These are phyloP conservation scores for Porites lutea DNA, from an alignment of 64 coral and sea anemone species.

Conservation along the genomic window DNA sequence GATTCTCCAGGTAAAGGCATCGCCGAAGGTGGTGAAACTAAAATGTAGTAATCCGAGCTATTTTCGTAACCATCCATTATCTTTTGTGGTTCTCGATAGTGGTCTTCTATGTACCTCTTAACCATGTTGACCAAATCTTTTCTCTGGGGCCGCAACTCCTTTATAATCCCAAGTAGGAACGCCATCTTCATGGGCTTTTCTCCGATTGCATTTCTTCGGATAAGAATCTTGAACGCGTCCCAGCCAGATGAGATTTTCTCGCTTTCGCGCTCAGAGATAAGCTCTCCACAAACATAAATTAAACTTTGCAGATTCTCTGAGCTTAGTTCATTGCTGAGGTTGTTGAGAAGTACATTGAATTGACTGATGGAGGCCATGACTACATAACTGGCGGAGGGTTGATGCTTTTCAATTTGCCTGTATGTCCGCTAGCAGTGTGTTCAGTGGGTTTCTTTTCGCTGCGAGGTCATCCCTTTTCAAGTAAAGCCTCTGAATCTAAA, in stretches of 20 bases:
- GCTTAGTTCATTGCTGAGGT: conserved; percentile 76
- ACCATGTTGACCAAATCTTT: conserved; percentile 71
- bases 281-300: conserved; percentile 43
- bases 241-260: conserved; percentile 53
- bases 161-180: conserved; percentile 57
- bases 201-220: conserved; percentile 58
- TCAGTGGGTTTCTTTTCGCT: no score
- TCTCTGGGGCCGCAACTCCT: conserved; percentile 53
- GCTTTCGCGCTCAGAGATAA: conserved; percentile 22
- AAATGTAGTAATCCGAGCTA: neutral
- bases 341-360: conserved; percentile 70
- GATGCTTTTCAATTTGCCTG: no score
- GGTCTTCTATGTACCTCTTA: conserved; percentile 32
- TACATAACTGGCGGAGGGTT: no score
- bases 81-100: conserved; percentile 1
- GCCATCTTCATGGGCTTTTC: conserved; percentile 51
- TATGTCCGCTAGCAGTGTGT: no score
- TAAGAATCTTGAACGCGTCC: conserved; percentile 64
- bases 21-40: no score
- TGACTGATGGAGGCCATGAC: neutral
- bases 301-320: conserved; percentile 64
- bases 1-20: neutral
- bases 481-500: no score
- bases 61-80: neutral
- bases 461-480: no score